Evolutionary conservation across 2,113 vertebrate genomes (phyloP), one percentile per base, ranked within the genome.

Genomic region (Dasyprocta punctata): DNA sequence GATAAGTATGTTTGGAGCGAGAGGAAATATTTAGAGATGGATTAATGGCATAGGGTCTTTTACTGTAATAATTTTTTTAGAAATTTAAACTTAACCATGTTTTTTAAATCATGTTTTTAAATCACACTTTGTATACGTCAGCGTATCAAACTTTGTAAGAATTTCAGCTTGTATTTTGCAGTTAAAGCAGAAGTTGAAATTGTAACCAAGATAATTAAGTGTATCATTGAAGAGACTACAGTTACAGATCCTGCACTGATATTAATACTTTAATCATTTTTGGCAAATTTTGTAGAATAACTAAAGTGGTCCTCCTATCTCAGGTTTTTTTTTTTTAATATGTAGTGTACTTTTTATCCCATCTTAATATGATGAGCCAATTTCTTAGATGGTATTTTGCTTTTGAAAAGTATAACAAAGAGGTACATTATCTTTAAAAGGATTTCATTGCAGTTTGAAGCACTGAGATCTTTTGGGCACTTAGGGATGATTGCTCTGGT

Each of bases 131-230:
- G 14, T 63, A 26, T 81, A 90, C 75, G n/a, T 86, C 24, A 81
- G 7, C 26, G 47, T 58, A 2, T 58, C 33, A 82, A 58, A 36
- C 47, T 86, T 80, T 24, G 7, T 33, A 78, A 77, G 67, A 89
- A 89, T 69, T 89, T 54, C 78, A n/a, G 33, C 14, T 81, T 86
- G 22, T 52, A 80, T 52, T 86, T 86, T 81, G 7, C 7, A 71
- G 44, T 93, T 90, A 61, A 80, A 54, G 86, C 80, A 30, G 73
- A 93, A 93, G 60, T 90, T 71, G 28, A 90, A 80, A 58, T n/a
- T 30, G n/a, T 22, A 81, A 36, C 8, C 52, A 73, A 49, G 75
- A 28, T 81, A 73, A 38, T 54, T 65, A 65, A 75, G 16, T 63
- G 41, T 87, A 36, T 73, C 78, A 41, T 80, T 69, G 81, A 80